Percentiles rank a stretch among this genome's conserved stretches.
Evolutionary conservation across 2,113 vertebrate genomes (phyloP).

Genomic region (Alexandromys fortis): DNA sequence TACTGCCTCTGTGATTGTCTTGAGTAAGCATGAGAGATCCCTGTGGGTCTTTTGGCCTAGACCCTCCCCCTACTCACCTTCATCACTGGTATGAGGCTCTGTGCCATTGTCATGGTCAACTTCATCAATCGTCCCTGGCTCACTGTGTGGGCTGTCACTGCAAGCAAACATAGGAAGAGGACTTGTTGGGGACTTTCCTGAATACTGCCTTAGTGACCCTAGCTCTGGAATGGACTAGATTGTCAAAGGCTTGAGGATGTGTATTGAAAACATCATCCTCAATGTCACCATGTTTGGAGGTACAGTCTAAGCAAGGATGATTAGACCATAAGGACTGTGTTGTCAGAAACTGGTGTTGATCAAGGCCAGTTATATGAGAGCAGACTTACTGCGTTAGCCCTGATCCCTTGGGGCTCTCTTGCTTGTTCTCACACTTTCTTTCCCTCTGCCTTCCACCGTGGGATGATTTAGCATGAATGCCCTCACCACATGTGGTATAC

Average conservation of each 20-base stretch:
- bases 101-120: slow-evolving; percentile 97
- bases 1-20: too few species aligned
- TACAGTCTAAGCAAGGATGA: not conserved
- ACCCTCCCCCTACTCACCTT: slow-evolving; percentile 88
- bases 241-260: not conserved
- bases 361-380: not conserved
- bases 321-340: not conserved
- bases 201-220: not conserved
- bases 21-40: accelerated
- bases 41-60: not conserved
- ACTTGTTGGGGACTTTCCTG: too few species aligned
- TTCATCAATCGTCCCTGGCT: slow-evolving; percentile 97
- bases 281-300: not conserved
- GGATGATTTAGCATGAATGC: not conserved
- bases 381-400: not conserved
- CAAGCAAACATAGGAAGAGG: slow-evolving; percentile 46
- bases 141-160: slow-evolving; percentile 99
- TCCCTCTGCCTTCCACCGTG: not conserved
- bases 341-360: too few species aligned
- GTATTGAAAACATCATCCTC: not conserved
- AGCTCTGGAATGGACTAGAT: not conserved
- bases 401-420: not conserved
- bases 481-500: not conserved
- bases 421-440: not conserved
- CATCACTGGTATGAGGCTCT: slow-evolving; percentile 97